Evolutionary conservation across 2,888 invertebrate genomes (phyloP).

Genomic region (Pecten maximus): DNA sequence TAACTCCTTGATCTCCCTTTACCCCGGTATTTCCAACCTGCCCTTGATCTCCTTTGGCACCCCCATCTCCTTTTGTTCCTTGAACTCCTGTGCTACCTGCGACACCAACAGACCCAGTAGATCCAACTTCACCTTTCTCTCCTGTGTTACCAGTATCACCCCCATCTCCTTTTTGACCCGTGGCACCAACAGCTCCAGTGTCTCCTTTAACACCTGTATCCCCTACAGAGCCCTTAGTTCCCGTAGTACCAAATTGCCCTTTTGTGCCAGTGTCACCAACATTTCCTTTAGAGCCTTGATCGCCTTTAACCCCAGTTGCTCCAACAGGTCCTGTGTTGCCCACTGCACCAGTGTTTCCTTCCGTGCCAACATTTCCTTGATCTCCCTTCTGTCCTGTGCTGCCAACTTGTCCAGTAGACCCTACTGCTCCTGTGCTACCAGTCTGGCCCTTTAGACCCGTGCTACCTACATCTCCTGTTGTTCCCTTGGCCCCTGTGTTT

Average conservation of each 20-base stretch:
- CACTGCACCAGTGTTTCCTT: slow-evolving; percentile 5
- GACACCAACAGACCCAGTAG: not conserved
- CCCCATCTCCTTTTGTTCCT: slow-evolving; percentile 49
- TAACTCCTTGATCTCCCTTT: slow-evolving; percentile 45
- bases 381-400: slow-evolving; percentile 42
- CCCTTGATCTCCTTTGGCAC: slow-evolving; percentile 45
- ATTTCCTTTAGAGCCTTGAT: slow-evolving; percentile 41
- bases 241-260: slow-evolving; percentile 48
- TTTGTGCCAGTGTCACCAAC: slow-evolving; percentile 43
- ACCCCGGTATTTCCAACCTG: slow-evolving; percentile 44
- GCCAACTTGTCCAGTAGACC: slow-evolving; percentile 40
- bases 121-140: slow-evolving; percentile 43
- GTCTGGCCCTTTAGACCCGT: slow-evolving; percentile 53
- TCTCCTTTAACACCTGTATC: slow-evolving; percentile 50
- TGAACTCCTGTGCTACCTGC: slow-evolving; percentile 42
- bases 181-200: slow-evolving; percentile 46
- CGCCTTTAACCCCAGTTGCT: slow-evolving; percentile 40
- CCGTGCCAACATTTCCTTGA: not conserved
- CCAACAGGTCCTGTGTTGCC: slow-evolving; percentile 46
- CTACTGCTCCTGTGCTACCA: slow-evolving; percentile 44
- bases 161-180: slow-evolving; percentile 48
- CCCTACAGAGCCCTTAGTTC: slow-evolving; percentile 46
- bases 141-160: slow-evolving; percentile 50
- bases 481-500: slow-evolving; percentile 45
- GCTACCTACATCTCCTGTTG: slow-evolving; percentile 46